phyloP scores from a whole-genome alignment of 2,888 invertebrate genomes.

The Trypoxylon attenuatum region DNA sequence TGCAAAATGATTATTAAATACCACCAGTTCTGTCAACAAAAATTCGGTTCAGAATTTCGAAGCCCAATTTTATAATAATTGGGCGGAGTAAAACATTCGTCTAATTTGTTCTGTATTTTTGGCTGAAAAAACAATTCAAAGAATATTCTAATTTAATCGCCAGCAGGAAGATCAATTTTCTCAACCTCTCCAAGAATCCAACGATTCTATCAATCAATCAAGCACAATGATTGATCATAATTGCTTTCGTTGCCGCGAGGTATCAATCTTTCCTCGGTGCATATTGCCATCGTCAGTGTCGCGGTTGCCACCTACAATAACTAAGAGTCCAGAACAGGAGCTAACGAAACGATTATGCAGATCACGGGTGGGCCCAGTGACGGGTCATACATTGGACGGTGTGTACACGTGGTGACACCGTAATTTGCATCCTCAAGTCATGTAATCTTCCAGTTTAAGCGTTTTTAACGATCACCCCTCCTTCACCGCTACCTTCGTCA shows the following conservation, averaged over 20 bases:
- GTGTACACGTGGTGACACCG: conserved; percentile 65
- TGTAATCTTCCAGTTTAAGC: conserved; percentile 67
- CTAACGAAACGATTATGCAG: conserved; percentile 67
- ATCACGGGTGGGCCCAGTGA: conserved; percentile 47
- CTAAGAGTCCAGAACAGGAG: conserved; percentile 52
- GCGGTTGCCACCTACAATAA: conserved; percentile 61
- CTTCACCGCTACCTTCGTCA: background rate
- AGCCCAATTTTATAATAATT: no score
- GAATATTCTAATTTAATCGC: no score
- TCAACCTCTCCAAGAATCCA: no score
- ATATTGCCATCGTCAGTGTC: conserved; percentile 55
- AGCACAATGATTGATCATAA: conserved; percentile 5
- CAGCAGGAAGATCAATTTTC: no score
- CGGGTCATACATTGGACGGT: conserved; percentile 55
- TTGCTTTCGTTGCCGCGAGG: conserved; percentile 12
- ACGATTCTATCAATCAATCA: no score
- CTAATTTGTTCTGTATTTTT: no score
- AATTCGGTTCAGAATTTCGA: no score
- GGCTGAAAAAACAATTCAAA: no score
- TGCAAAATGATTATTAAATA: no score
- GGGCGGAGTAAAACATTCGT: no score
- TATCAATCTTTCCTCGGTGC: conserved; percentile 61
- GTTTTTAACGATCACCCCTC: conserved; percentile 53
- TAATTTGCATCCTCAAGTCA: conserved; percentile 70
- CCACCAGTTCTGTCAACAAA: no score